Evolutionary conservation across 2,888 invertebrate genomes (phyloP).

Genomic region (Dasypolia templi): DNA sequence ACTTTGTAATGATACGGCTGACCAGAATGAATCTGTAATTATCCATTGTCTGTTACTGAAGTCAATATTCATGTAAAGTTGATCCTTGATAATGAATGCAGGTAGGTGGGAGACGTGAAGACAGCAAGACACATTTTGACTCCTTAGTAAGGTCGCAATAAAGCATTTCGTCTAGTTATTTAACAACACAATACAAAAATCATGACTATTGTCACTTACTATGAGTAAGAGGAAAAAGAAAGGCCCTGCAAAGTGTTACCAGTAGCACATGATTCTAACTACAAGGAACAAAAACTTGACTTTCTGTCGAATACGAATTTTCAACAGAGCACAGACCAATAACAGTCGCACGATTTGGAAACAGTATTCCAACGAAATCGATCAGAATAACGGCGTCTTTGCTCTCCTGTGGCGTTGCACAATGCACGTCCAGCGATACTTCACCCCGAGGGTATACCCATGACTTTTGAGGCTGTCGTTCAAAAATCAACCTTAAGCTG

Average conservation of each 20-base stretch:
- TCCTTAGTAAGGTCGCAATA: not conserved
- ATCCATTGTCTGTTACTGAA: slow-evolving; percentile 63
- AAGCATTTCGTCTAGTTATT: not conserved
- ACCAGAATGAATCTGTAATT: slow-evolving; percentile 64
- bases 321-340: slow-evolving; percentile 42
- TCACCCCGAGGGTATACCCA: slow-evolving; percentile 73
- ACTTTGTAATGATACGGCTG: slow-evolving; percentile 65
- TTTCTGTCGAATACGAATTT: slow-evolving; percentile 40
- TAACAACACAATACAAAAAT: not conserved
- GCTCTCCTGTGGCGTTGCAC: slow-evolving; percentile 69
- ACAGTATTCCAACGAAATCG: slow-evolving; percentile 65
- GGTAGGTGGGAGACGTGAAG: slow-evolving; percentile 36
- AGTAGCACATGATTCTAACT: slow-evolving; percentile 28
- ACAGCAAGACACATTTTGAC: not conserved
- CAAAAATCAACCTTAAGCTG: slow-evolving; percentile 56
- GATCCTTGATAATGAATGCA: slow-evolving; percentile 41
- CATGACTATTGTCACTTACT: slow-evolving; percentile 5
- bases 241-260: slow-evolving; percentile 3
- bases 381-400: slow-evolving; percentile 65
- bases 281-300: slow-evolving; percentile 43
- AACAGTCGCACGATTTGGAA: slow-evolving; percentile 56
- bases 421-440: slow-evolving; percentile 66
- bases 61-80: slow-evolving; percentile 42
- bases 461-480: slow-evolving; percentile 67
- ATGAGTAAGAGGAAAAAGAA: slow-evolving; percentile 9